phyloP scores from a whole-genome alignment of 2,888 invertebrate species.

The Cordylochernes scorpioides region DNA sequence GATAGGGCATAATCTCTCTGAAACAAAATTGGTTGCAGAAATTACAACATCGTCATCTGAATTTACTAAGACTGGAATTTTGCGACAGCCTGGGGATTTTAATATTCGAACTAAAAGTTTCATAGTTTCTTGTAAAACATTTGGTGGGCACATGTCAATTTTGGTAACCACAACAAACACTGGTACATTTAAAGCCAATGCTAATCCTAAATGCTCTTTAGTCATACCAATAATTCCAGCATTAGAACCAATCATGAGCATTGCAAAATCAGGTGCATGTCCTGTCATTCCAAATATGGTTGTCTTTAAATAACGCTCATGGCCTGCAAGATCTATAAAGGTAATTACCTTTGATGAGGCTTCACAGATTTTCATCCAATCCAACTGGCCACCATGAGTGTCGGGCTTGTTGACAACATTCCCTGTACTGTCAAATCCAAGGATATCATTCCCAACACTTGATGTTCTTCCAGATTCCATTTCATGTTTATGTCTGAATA shows the following conservation, averaged over 20 bases:
- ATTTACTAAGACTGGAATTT: slow-evolving; percentile 90
- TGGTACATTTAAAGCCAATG: slow-evolving; percentile 79
- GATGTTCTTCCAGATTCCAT: slow-evolving; percentile 92
- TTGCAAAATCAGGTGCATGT: slow-evolving; percentile 93
- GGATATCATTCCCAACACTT: slow-evolving; percentile 96
- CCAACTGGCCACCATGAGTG: slow-evolving; percentile 33
- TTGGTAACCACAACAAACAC: slow-evolving; percentile 97
- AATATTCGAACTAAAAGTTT: slow-evolving; percentile 69
- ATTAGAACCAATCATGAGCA: slow-evolving; percentile 70
- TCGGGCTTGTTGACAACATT: slow-evolving; percentile 93
- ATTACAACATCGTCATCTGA: slow-evolving; percentile 81
- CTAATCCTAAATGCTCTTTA: slow-evolving; percentile 76
- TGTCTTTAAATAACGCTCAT: slow-evolving; percentile 92
- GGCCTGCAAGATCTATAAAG: slow-evolving; percentile 94
- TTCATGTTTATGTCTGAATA: slow-evolving; percentile 81
- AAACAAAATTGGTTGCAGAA: slow-evolving; percentile 90
- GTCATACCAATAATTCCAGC: slow-evolving; percentile 56
- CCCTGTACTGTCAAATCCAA: slow-evolving; percentile 60
- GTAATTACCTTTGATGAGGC: slow-evolving; percentile 80
- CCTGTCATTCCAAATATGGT: slow-evolving; percentile 99
- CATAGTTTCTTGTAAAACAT: slow-evolving; percentile 75
- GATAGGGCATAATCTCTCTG: slow-evolving; percentile 89
- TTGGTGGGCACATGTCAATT: slow-evolving; percentile 94
- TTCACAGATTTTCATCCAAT: slow-evolving; percentile 97
- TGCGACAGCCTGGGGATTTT: slow-evolving; percentile 88